A percentile compares a stretch with the other conserved stretches of the same genome.
These are phyloP conservation scores for Vultur gryphus DNA, from an alignment of 2,797 vertebrate species.

Conservation along the genomic window DNA sequence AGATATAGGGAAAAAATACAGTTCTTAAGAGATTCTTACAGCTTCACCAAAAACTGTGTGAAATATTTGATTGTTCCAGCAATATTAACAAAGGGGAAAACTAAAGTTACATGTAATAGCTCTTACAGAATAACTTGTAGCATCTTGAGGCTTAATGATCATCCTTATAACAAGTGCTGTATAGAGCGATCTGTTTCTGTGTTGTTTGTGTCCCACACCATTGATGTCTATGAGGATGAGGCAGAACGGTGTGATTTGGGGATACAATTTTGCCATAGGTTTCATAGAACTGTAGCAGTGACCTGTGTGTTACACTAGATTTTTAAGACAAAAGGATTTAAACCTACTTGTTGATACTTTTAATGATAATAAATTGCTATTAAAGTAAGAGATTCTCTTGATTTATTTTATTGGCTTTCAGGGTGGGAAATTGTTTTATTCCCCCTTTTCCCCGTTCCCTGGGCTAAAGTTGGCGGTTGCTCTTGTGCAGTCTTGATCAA, in stretches of 20 bases:
- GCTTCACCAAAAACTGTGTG: not conserved
- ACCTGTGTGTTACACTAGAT: not conserved
- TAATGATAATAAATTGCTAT: constrained; percentile 57
- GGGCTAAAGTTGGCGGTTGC: not conserved
- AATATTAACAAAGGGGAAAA: not conserved
- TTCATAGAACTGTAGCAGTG: constrained; percentile 28
- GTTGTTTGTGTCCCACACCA: not conserved
- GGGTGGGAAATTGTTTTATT: not conserved
- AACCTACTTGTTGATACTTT: constrained; percentile 40
- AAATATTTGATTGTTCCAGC: constrained; percentile 1
- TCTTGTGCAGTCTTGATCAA: not conserved
- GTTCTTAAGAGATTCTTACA: not conserved
- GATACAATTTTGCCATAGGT: constrained; percentile 24
- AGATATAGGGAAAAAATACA: not conserved
- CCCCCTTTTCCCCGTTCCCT: not conserved
- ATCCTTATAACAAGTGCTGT: not conserved
- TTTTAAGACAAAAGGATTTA: constrained; percentile 53
- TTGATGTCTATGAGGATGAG: not conserved
- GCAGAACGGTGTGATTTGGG: not conserved
- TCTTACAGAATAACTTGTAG: constrained; percentile 19
- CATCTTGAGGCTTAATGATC: not conserved
- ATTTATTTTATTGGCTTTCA: not conserved
- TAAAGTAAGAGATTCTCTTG: not conserved
- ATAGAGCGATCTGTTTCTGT: not conserved
- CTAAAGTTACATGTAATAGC: not conserved